Evolutionary conservation across 2,797 vertebrate genomes (phyloP), one percentile per base, ranked within the genome.

Genomic region (Euphonia xanthogaster): DNA sequence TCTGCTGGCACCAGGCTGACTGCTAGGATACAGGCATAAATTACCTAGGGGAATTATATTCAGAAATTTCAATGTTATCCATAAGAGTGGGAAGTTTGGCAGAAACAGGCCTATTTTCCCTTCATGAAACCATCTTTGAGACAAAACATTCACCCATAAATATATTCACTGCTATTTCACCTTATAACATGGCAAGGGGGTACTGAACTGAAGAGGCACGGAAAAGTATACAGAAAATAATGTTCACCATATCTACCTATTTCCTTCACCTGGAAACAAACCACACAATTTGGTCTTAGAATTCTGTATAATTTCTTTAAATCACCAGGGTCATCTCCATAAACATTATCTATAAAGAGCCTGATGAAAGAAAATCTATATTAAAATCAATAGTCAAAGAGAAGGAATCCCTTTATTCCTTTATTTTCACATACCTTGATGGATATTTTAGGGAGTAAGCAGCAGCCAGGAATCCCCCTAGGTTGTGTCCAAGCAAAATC

Each of bases 401-500:
- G 63, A 88, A 77, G 15, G 9, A 57, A 54, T 42, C 79, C 33
- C 31, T 71, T 80, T 42, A 31, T 70, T 67, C 30, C 44, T 75
- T 75, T 61, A 58, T 60, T 75, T 61, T 66, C 45, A 97, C 98
- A 85, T 96, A 99, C 99, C 99, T 99, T 95, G 87, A 96, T 5
- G 99, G 99, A 91, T 99, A 98, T 97, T 98, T 99, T 53, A 99
- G 98, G 3, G 99, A 95, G 70, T 99, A 99, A 20, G 99, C 98
- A 86, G 98, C 97, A 86, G 99, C 98, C 97, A 99, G 97, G 97
- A 98, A 99, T 68, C 99, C 99, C 91, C 99, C 99, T 48, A 99
- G 96, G 96, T 99, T 99, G 97, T 99, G 99, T 40, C 99, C 99
- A 50, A 99, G 98, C 93, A 99, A 95, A 92, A 99, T 98, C 98